phyloP scores from a whole-genome alignment of 1,140 invertebrate species.

The Parasteatoda tepidariorum region DNA sequence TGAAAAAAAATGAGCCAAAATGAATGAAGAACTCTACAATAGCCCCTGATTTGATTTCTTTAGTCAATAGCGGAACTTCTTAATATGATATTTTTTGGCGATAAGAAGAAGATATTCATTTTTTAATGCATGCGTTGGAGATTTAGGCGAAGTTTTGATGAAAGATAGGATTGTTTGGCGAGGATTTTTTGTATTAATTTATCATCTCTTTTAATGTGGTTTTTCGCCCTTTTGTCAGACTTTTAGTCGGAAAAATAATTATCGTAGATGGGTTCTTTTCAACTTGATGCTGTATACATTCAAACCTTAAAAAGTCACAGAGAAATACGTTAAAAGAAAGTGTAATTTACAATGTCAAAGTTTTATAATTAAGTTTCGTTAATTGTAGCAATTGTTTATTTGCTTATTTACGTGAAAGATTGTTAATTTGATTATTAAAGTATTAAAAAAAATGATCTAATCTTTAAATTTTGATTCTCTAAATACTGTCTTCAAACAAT shows the following conservation, averaged over 20 bases:
- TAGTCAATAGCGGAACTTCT: slow-evolving; percentile 54
- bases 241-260: not conserved
- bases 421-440: no score
- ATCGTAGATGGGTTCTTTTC: not conserved
- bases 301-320: no score
- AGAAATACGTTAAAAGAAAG: no score
- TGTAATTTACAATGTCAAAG: no score
- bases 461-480: no score
- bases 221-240: not conserved
- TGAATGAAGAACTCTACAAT: slow-evolving; percentile 20
- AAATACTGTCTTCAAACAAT: no score
- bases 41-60: slow-evolving; percentile 52
- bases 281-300: no score
- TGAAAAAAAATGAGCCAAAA: slow-evolving; percentile 7
- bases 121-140: slow-evolving; percentile 35
- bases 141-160: not conserved
- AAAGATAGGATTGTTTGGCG: slow-evolving; percentile 1
- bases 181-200: slow-evolving; percentile 12
- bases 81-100: slow-evolving; percentile 54
- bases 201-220: not conserved
- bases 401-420: no score
- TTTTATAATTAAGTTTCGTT: no score
- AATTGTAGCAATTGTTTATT: no score
- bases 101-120: no score
- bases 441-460: no score